A percentile compares a stretch with the other conserved stretches of the same genome.
phyloP scores from a whole-genome alignment of 2,888 invertebrate species.

The Heliconius sara region DNA sequence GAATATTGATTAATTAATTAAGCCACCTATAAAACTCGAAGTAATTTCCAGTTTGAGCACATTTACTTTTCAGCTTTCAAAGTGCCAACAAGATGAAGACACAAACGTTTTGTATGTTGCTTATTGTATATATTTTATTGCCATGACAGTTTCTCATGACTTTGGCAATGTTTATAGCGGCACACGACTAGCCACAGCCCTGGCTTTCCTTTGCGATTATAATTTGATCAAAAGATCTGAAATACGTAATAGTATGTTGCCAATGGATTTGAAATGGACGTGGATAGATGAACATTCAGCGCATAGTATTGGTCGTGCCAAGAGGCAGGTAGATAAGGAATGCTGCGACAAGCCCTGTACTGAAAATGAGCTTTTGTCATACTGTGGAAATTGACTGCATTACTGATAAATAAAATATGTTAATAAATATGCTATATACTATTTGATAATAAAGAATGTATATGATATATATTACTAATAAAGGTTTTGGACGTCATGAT shows the following conservation, averaged over 20 bases:
- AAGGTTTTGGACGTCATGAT: background rate
- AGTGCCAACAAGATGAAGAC: constrained; percentile 34
- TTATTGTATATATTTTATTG: background rate
- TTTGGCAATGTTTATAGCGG: constrained; percentile 35
- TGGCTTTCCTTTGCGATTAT: constrained; percentile 47
- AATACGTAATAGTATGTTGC: background rate
- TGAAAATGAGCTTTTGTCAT: constrained; percentile 52
- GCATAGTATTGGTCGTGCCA: constrained; percentile 47
- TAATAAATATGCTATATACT: too few species aligned
- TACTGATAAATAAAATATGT: too few species aligned
- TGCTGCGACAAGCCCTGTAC: constrained; percentile 60
- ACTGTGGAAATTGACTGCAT: constrained; percentile 49
- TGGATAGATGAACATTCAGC: constrained; percentile 2
- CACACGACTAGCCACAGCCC: constrained; percentile 46
- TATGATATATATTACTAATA: background rate
- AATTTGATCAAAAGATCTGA: constrained; percentile 42
- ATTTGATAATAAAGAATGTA: too few species aligned
- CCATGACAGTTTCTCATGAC: background rate
- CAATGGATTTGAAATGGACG: background rate
- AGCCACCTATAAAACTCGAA: background rate
- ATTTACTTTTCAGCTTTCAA: background rate
- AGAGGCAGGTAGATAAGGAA: constrained; percentile 55
- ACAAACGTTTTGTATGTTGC: constrained; percentile 1
- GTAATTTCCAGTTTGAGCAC: background rate
- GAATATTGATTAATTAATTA: constrained; percentile 2